Conservation (phyloP, 2,888 invertebrate genomes). For the Cistogaster globosa region DNA sequence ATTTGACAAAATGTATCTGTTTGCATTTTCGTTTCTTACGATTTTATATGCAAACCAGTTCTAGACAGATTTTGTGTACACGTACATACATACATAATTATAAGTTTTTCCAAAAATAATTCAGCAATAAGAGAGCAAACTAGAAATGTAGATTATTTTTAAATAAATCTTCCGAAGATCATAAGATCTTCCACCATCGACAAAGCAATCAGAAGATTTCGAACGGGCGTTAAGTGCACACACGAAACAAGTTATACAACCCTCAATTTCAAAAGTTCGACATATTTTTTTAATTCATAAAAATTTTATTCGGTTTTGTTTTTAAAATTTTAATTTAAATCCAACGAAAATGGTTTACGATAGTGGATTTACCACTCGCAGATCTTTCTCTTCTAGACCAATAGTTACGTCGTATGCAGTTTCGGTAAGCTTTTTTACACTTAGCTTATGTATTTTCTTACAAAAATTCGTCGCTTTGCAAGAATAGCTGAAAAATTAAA, state of each 20-base stretch:
- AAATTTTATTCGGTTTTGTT: constrained; percentile 24
- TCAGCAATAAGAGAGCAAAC: constrained; percentile 76
- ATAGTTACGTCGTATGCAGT: constrained; percentile 88
- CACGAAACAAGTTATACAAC: constrained; percentile 76
- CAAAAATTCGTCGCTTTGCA: constrained; percentile 20
- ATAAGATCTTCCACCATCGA: constrained; percentile 77
- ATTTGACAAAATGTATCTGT: neutral
- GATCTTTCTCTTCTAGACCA: constrained; percentile 89
- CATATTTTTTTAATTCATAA: constrained; percentile 20
- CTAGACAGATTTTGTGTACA: constrained; percentile 17
- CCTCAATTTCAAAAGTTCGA: constrained; percentile 55
- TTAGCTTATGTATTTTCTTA: constrained; percentile 23
- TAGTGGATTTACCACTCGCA: constrained; percentile 95
- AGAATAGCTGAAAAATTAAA: constrained; percentile 31
- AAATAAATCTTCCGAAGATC: constrained; percentile 76
- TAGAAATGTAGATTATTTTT: constrained; percentile 62
- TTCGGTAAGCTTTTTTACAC: constrained; percentile 87
- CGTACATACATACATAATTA: neutral
- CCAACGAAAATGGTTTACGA: constrained; percentile 92
- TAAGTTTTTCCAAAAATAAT: constrained; percentile 82
- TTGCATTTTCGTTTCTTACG: constrained; percentile 11
- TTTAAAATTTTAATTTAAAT: constrained; percentile 63
- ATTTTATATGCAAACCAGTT: constrained; percentile 9
- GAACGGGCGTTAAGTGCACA: constrained; percentile 82
- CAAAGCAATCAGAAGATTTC: constrained; percentile 81